Conservation (phyloP, 2,113 vertebrate genomes). For the Tympanuchus pallidicinctus region DNA sequence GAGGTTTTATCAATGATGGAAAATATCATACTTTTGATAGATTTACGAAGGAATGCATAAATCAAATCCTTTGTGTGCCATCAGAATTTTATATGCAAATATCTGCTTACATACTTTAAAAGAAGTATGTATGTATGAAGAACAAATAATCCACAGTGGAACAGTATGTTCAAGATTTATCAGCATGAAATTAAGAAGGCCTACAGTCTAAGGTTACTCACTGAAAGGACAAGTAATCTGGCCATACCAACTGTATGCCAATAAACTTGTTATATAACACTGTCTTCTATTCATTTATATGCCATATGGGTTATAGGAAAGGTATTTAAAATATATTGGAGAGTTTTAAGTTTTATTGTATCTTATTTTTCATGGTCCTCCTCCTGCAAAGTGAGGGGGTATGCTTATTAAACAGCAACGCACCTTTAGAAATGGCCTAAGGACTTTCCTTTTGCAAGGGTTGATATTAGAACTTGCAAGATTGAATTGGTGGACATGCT, state of each 20-base stretch:
- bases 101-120: constrained; percentile 15
- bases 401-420: constrained; percentile 48
- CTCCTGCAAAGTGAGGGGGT: background rate
- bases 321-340: constrained; percentile 36
- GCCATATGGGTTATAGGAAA: constrained; percentile 43
- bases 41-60: constrained; percentile 29
- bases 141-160: background rate
- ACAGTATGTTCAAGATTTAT: background rate
- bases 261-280: constrained; percentile 31
- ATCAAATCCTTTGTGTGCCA: background rate
- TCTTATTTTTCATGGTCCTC: background rate
- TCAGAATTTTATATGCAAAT: constrained; percentile 47
- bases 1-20: constrained; percentile 12
- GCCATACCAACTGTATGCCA: constrained; percentile 18
- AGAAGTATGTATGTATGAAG: background rate
- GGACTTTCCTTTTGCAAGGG: background rate
- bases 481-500: background rate
- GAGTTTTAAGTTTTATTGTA: constrained; percentile 34
- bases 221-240: constrained; percentile 36
- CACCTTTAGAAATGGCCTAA: constrained; percentile 20
- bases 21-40: background rate
- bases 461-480: background rate
- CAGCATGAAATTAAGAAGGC: background rate
- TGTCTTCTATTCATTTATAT: constrained; percentile 42
- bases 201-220: constrained; percentile 46